Percentiles rank a stretch among this genome's conserved stretches.
phyloP scores from a whole-genome alignment of 1,140 invertebrate genomes.

The Bathynomus jamesi region DNA sequence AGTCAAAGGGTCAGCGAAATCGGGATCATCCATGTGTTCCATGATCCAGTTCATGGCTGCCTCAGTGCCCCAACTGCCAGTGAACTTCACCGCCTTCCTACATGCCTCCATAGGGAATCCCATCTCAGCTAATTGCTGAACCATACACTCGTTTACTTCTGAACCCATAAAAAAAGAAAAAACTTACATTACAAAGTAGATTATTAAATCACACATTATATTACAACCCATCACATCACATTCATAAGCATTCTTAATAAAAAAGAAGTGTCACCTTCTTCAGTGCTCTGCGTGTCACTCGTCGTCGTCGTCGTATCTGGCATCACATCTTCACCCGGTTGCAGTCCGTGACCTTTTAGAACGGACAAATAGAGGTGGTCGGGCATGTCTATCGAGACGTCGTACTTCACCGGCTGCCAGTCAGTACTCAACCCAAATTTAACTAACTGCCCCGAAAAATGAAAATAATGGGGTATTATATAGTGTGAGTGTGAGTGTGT shows the following conservation, averaged over 20 bases:
- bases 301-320: conserved; percentile 56
- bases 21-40: conserved; percentile 85
- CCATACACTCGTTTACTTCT: conserved; percentile 46
- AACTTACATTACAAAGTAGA: too few species aligned
- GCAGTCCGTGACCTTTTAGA: conserved; percentile 65
- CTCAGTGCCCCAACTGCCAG: conserved; percentile 74
- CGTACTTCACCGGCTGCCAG: conserved; percentile 88
- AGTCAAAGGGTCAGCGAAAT: conserved; percentile 67
- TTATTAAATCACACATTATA: too few species aligned
- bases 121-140: conserved; percentile 61
- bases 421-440: conserved; percentile 87
- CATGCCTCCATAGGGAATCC: conserved; percentile 85
- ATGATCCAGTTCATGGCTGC: conserved; percentile 90
- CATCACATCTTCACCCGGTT: conserved; percentile 69
- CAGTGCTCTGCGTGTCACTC: too few species aligned
- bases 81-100: conserved; percentile 77
- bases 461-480: too few species aligned
- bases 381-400: conserved; percentile 85
- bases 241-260: too few species aligned
- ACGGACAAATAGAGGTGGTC: conserved; percentile 68
- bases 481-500: too few species aligned
- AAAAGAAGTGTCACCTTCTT: too few species aligned
- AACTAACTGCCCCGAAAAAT: conserved; percentile 83
- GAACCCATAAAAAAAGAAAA: conserved; percentile 20
- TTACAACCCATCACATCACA: too few species aligned